Conservation (phyloP, 2,113 vertebrate genomes). For the Lethenteron reissneri region DNA sequence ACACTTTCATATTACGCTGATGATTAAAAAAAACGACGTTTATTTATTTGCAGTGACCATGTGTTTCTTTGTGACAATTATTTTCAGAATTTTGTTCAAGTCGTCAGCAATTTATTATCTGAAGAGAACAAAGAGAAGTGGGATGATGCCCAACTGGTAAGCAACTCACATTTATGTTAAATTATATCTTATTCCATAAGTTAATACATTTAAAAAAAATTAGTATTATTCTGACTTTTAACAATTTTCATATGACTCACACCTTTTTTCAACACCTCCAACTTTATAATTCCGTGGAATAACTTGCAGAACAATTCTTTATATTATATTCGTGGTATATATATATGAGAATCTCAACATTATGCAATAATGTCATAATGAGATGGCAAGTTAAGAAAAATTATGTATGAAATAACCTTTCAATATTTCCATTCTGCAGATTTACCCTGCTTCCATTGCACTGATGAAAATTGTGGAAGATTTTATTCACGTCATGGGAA, state of each 20-base stretch:
- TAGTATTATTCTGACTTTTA: conserved; percentile 14
- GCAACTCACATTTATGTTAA: conserved; percentile 7
- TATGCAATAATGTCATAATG: too few species aligned
- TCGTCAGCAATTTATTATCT: conserved; percentile 94
- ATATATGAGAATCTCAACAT: conserved; percentile 10
- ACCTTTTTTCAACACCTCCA: too few species aligned
- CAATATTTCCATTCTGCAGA: conserved; percentile 21
- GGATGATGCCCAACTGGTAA: conserved; percentile 95
- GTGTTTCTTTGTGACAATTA: too few species aligned
- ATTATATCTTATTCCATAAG: not conserved
- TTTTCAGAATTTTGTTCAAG: conserved; percentile 94
- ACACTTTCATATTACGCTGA: not conserved
- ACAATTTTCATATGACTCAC: conserved; percentile 11
- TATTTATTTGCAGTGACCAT: not conserved
- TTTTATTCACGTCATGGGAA: conserved; percentile 96
- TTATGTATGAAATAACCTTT: too few species aligned
- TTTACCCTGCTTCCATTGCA: conserved; percentile 86
- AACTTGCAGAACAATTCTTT: conserved; percentile 17
- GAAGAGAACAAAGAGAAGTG: conserved; percentile 98
- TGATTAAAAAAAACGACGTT: not conserved
- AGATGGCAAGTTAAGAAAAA: too few species aligned
- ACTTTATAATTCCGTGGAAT: too few species aligned
- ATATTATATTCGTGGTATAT: conserved; percentile 15
- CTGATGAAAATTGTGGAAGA: conserved; percentile 99
- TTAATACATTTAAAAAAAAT: conserved; percentile 10